These are phyloP conservation scores for Camelus bactrianus DNA, from an alignment of 2,113 vertebrate species.

Conservation along the genomic window DNA sequence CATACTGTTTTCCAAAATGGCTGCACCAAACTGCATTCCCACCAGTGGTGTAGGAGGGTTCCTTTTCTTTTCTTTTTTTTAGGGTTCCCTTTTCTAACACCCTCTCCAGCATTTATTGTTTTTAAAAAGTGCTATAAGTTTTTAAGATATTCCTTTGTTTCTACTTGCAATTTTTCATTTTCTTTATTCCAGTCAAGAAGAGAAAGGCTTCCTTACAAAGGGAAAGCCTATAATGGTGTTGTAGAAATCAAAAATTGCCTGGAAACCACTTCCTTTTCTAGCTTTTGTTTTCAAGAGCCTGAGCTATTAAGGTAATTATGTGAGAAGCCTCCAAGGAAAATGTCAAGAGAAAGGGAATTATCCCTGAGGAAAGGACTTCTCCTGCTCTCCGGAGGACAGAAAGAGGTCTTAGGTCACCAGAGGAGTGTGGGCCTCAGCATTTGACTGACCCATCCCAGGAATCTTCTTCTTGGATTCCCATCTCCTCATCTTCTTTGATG, in stretches of 20 bases:
- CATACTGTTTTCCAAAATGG: too few species aligned
- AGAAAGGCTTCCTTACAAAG: background rate
- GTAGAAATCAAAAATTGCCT: background rate
- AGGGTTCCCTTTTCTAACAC: too few species aligned
- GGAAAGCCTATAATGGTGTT: background rate
- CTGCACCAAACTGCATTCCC: too few species aligned
- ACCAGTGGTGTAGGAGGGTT: too few species aligned
- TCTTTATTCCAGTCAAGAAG: background rate
- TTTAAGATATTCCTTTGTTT: background rate
- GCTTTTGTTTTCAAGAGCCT: constrained; percentile 27
- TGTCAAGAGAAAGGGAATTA: background rate
- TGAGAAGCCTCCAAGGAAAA: background rate
- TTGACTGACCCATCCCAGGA: background rate
- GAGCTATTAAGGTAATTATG: background rate
- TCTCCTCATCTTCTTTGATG: background rate
- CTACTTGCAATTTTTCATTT: background rate
- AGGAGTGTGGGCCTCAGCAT: background rate
- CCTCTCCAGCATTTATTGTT: background rate
- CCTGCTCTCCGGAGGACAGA: background rate
- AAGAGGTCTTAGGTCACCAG: background rate
- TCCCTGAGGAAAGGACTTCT: background rate
- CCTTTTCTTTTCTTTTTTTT: too few species aligned
- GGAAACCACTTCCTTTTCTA: background rate
- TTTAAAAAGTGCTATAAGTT: background rate
- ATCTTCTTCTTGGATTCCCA: background rate